Percentiles rank a stretch among this genome's conserved stretches.
These are phyloP conservation scores for Aplidium turbinatum DNA, from an alignment of 23 tunicate genomes.

Conservation along the genomic window DNA sequence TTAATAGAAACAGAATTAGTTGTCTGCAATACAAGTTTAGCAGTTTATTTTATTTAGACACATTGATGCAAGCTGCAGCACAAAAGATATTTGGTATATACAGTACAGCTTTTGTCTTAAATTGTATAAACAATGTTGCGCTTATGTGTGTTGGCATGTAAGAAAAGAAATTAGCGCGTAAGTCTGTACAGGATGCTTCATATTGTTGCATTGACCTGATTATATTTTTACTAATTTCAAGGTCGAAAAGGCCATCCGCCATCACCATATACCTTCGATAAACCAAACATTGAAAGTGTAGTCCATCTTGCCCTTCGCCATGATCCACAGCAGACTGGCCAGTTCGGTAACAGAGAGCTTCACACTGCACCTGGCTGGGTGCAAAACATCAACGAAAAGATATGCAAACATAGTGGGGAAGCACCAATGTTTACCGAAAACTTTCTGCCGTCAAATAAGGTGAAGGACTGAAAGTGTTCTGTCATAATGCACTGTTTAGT, in stretches of 20 bases:
- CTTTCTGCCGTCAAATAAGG: slow-evolving; percentile 59
- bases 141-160: too few species aligned
- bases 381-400: slow-evolving; percentile 56
- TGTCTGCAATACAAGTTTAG: background rate
- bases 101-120: too few species aligned
- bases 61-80: too few species aligned
- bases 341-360: background rate
- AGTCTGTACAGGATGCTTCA: background rate
- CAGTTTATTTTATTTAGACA: background rate
- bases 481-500: too few species aligned
- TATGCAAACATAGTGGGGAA: slow-evolving; percentile 75
- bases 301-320: slow-evolving; percentile 24
- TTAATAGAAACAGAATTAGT: background rate
- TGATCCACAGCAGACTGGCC: background rate
- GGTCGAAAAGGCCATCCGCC: slow-evolving; percentile 71
- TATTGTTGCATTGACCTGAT: background rate
- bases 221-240: slow-evolving; percentile 1
- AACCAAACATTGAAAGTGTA: slow-evolving; percentile 47
- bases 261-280: slow-evolving; percentile 76
- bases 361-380: slow-evolving; percentile 67
- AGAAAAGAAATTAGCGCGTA: too few species aligned
- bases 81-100: too few species aligned
- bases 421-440: slow-evolving; percentile 82
- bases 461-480: too few species aligned
- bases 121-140: too few species aligned